Conservation (phyloP, 2,888 invertebrate genomes). For the Melinopterus prodromus region DNA sequence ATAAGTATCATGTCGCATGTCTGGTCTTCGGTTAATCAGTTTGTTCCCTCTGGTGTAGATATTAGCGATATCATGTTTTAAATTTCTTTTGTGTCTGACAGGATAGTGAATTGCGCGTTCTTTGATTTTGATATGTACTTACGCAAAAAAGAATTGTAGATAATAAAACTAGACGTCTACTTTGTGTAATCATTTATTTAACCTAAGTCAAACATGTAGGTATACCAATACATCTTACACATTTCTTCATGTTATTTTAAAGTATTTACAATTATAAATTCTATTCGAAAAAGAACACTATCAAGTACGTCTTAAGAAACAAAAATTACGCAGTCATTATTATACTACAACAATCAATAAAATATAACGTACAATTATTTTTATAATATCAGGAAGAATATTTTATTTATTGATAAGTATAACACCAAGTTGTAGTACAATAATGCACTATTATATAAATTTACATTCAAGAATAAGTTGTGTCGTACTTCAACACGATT, state of each 20-base stretch:
- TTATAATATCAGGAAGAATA: not conserved
- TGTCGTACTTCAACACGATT: not conserved
- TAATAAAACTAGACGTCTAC: constrained; percentile 6
- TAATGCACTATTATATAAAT: not conserved
- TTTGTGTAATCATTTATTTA: constrained; percentile 9
- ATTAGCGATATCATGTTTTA: no score
- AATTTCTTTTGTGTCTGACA: no score
- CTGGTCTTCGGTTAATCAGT: no score
- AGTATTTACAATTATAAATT: not conserved
- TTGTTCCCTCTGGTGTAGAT: no score
- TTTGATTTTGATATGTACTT: no score
- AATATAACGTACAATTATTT: not conserved
- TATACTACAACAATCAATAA: not conserved
- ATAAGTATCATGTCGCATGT: no score
- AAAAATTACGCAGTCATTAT: not conserved
- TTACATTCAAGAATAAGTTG: not conserved
- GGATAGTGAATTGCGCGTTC: no score
- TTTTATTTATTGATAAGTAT: not conserved
- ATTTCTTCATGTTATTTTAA: not conserved
- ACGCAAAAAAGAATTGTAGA: not conserved
- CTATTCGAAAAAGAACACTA: not conserved
- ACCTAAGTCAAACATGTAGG: constrained; percentile 30
- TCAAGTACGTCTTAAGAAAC: not conserved
- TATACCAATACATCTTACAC: constrained; percentile 34
- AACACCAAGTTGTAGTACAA: not conserved